Evolutionary conservation across 2,888 invertebrate genomes (phyloP), one percentile per base, ranked within the genome.

Genomic region (Acleris cristana): DNA sequence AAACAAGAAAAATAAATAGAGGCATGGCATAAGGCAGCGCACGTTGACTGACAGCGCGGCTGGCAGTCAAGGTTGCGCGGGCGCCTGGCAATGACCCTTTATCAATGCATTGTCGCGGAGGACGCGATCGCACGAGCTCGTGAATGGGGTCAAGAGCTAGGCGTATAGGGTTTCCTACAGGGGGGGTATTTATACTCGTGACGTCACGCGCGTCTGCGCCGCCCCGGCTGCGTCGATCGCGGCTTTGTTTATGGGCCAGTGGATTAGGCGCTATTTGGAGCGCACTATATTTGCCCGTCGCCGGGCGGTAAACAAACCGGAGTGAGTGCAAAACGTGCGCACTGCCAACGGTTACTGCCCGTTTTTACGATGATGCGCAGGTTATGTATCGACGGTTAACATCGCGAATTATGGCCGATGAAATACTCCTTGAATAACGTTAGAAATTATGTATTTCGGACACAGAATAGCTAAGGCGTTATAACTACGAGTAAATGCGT

Each of bases 171-270:
- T 91, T 87, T 89, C 89, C 86, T 84, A 70, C 71, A 72, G 72
- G 62, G 69, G 72, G 72, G 69, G 79, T 82, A 85, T 79, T 80
- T 84, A 79, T 82, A 81, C 73, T n/a, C 3, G 74, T 86, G 87
- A 89, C 91, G 91, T 90, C 87, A 86, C 79, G 16, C 40, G 71
- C 79, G 82, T 80, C 81, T 82, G 85, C 79, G 86, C 83, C 86
- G 82, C 81, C 81, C 81, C 81, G 86, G 85, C 87, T 85, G 80
- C 78, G 79, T 81, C 81, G 80, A 85, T 84, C 87, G 73, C 74
- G 77, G 84, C 74, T 81, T 85, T 88, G 88, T 88, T 89, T 89
- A 87, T 89, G 82, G 83, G 79, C 82, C 84, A 86, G 81, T 80
- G 75, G 81, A 84, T 83, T 78, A 74, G 72, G 74, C 70, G 74